Evolutionary conservation across 2,888 invertebrate genomes (phyloP).

Genomic region (Parnassius smintheus): DNA sequence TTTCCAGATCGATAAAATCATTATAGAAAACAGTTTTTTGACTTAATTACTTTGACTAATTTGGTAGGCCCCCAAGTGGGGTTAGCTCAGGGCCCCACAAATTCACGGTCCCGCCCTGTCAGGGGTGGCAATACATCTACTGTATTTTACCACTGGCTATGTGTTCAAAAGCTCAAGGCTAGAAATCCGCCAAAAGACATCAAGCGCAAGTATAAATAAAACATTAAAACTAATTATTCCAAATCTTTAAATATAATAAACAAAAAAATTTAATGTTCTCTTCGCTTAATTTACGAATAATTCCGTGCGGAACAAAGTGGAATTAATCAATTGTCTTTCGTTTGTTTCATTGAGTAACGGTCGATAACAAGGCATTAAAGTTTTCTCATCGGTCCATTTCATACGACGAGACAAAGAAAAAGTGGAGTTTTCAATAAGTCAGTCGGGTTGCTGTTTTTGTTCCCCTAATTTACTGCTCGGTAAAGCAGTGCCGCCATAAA

Average conservation of each 20-base stretch:
- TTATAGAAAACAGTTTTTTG: too few relatives aligned
- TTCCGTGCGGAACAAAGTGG: constrained; percentile 31
- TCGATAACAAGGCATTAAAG: constrained; percentile 45
- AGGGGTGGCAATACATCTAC: too few relatives aligned
- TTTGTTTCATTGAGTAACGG: constrained; percentile 45
- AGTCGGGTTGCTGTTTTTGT: constrained; percentile 53
- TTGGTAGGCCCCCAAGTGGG: too few relatives aligned
- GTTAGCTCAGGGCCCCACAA: too few relatives aligned
- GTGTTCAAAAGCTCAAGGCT: too few relatives aligned
- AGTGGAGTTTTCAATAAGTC: constrained; percentile 53
- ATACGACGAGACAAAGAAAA: constrained; percentile 53
- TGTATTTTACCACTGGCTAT: too few relatives aligned
- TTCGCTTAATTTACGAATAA: constrained; percentile 18
- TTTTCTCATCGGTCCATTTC: constrained; percentile 39
- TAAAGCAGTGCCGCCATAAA: constrained; percentile 68
- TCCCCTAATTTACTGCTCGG: constrained; percentile 65
- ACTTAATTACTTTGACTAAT: too few relatives aligned
- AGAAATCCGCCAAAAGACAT: too few relatives aligned
- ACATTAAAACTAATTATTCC: neutral
- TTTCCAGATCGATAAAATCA: too few relatives aligned
- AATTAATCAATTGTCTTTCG: constrained; percentile 40
- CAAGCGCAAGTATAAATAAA: neutral
- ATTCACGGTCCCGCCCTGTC: too few relatives aligned
- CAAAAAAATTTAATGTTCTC: neutral
- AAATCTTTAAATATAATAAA: neutral